A percentile compares a stretch with the other conserved stretches of the same genome.
Conservation (phyloP, 2,797 vertebrate genomes). For the Periophthalmus magnuspinnatus region DNA sequence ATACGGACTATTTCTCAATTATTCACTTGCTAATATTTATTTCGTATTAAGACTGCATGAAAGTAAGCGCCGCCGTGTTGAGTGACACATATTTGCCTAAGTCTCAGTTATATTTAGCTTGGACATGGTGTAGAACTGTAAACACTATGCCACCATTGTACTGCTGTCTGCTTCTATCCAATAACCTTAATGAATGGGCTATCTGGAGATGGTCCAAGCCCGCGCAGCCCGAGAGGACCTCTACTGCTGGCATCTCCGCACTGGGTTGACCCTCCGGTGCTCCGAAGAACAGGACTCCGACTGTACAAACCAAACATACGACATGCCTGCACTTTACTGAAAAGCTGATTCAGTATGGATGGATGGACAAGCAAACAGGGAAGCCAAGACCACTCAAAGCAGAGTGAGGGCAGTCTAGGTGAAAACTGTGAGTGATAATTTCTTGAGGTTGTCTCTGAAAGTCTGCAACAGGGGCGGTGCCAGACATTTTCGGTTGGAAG, state of each 20-base stretch:
- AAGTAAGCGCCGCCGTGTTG: not conserved
- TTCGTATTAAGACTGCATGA: constrained; percentile 27
- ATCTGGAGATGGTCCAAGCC: constrained; percentile 35
- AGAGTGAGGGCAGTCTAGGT: not conserved
- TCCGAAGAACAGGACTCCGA: constrained; percentile 49
- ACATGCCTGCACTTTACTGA: constrained; percentile 31
- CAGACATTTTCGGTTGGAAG: too few species aligned
- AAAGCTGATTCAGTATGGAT: constrained; percentile 23
- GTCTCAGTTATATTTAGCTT: not conserved
- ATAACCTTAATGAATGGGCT: constrained; percentile 29
- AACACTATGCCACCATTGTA: constrained; percentile 44
- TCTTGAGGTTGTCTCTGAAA: too few species aligned
- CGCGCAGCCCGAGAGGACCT: constrained; percentile 26
- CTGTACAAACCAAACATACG: constrained; percentile 51
- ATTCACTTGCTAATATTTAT: constrained; percentile 23
- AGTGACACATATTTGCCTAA: constrained; percentile 3
- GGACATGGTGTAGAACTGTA: constrained; percentile 20
- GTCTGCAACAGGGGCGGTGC: too few species aligned
- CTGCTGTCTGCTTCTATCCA: constrained; percentile 35
- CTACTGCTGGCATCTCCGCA: constrained; percentile 28
- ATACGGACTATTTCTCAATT: not conserved
- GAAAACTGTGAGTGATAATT: too few species aligned
- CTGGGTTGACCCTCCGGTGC: constrained; percentile 32
- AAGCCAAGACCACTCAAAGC: constrained; percentile 30
- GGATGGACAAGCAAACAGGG: constrained; percentile 19